A percentile compares a stretch with the other conserved stretches of the same genome.
Conservation (phyloP, 2,797 vertebrate species). For the Pipistrellus kuhlii region DNA sequence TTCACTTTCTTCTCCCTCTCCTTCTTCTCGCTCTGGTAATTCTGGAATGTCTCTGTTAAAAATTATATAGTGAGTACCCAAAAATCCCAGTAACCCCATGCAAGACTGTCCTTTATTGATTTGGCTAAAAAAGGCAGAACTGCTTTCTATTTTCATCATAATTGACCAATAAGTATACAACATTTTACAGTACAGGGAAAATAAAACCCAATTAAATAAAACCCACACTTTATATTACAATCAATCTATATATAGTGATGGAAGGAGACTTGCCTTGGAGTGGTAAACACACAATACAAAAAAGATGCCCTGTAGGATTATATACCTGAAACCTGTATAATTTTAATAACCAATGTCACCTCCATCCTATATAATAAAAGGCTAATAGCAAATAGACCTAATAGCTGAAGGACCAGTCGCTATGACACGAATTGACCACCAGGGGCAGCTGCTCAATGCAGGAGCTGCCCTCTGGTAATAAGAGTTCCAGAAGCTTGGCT, state of each 20-base stretch:
- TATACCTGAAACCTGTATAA: neutral
- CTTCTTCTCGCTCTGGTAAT: slow-evolving; percentile 97
- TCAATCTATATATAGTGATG: neutral
- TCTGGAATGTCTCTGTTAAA: slow-evolving; percentile 90
- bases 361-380: neutral
- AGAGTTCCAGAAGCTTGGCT: no score
- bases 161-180: neutral
- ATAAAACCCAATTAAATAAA: neutral
- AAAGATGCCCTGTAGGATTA: neutral
- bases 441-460: no score
- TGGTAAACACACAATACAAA: neutral
- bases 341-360: neutral
- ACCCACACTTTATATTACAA: neutral
- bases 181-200: neutral
- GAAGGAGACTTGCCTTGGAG: neutral
- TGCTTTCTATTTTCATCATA: neutral
- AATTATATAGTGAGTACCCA: slow-evolving; percentile 13
- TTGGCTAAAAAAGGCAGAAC: slow-evolving; percentile 12
- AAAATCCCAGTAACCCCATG: neutral
- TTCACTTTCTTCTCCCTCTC: slow-evolving; percentile 98
- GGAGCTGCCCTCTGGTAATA: no score
- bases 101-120: neutral
- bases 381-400: no score
- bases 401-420: no score
- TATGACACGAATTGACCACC: no score